A percentile compares a stretch with the other conserved stretches of the same genome.
These are phyloP conservation scores for Cynodonichthys magdalenae DNA, from an alignment of 2,797 vertebrate species.

Conservation along the genomic window DNA sequence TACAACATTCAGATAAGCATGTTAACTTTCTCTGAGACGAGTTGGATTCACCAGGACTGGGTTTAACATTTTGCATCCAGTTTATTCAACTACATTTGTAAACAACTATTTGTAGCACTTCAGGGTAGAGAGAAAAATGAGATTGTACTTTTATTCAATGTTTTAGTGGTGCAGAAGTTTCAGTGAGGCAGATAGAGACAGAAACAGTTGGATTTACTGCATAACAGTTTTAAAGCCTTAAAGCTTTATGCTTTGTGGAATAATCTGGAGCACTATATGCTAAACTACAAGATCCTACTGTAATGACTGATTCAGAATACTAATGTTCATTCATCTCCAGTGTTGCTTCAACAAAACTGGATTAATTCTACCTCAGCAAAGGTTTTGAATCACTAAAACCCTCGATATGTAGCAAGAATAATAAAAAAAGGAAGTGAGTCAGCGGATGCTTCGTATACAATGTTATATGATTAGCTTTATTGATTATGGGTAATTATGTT, in stretches of 20 bases:
- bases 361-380: background rate
- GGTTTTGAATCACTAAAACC: constrained; percentile 22
- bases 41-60: constrained; percentile 25
- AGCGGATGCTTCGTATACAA: constrained; percentile 12
- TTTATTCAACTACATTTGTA: constrained; percentile 20
- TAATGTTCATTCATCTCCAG: background rate
- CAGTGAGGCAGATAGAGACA: background rate
- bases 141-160: background rate
- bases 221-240: no score
- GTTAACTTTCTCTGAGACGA: constrained; percentile 45
- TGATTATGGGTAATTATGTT: background rate
- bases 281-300: no score
- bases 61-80: constrained; percentile 35
- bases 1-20: constrained; percentile 61
- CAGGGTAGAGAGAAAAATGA: constrained; percentile 5
- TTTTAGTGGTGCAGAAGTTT: background rate
- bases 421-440: constrained; percentile 1
- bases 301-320: no score
- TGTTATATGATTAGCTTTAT: background rate
- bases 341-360: background rate
- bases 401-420: constrained; percentile 13
- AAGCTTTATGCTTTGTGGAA: no score
- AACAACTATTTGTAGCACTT: constrained; percentile 41
- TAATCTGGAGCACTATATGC: no score
- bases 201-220: no score